Evolutionary conservation across 1,140 invertebrate species (phyloP).

Genomic region (Holcopasites calliopsidis): DNA sequence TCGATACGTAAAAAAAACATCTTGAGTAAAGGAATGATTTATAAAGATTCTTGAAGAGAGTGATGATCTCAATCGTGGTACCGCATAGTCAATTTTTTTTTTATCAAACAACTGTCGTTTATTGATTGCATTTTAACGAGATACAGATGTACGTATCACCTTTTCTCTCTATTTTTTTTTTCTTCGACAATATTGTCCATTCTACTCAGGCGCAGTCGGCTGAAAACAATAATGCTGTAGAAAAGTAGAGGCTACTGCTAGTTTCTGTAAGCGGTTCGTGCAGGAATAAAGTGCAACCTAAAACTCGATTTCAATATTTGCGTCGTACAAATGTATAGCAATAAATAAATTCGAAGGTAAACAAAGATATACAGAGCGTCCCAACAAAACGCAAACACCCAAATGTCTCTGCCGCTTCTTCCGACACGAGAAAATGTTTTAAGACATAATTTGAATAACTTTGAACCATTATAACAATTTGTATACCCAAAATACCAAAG

Average conservation of each 20-base stretch:
- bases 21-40: too few species aligned
- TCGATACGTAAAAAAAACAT: background rate
- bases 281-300: slow-evolving; percentile 53
- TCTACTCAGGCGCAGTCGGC: slow-evolving; percentile 63
- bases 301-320: slow-evolving; percentile 28
- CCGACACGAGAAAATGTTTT: too few species aligned
- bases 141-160: slow-evolving; percentile 54
- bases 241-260: slow-evolving; percentile 64
- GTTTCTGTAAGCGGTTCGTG: slow-evolving; percentile 56
- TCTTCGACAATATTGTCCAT: slow-evolving; percentile 53
- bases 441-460: too few species aligned
- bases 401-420: too few species aligned
- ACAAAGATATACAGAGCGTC: background rate
- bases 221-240: slow-evolving; percentile 77
- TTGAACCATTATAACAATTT: too few species aligned
- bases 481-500: too few species aligned
- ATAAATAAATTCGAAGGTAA: slow-evolving; percentile 6
- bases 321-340: slow-evolving; percentile 8
- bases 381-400: too few species aligned
- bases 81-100: background rate
- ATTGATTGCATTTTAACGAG: slow-evolving; percentile 33
- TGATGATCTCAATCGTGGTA: slow-evolving; percentile 32
- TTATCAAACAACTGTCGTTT: slow-evolving; percentile 37
- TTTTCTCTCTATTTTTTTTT: slow-evolving; percentile 38
- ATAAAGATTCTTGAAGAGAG: background rate